Base-by-base conservation (phyloP, 2,797 vertebrate species). In the Pterois miles region DNA sequence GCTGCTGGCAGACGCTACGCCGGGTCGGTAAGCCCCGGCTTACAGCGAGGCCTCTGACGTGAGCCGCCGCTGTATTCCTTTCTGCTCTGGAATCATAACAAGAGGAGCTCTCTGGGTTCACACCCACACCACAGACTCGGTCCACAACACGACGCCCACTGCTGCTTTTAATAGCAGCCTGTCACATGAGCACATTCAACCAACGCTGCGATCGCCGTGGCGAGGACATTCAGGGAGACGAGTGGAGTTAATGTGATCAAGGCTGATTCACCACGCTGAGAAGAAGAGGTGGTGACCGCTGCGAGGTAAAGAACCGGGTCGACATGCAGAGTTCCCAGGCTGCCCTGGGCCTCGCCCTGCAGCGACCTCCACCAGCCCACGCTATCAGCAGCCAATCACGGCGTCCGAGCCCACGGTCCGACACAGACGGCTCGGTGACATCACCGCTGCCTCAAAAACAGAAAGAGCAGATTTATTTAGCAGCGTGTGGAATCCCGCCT, bases 61-160 rank as follows among this genome's bases (percentile, higher is more conserved):
- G 80, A 86, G 77, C 86, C 91, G 79, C 71, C 63, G 53, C 80
- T 78, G 58, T 75, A 69, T 71, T 91, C 74, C 81, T 86, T 86
- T 88, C 88, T 80, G 54, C 87, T 89, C 81, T 91, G 75, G 88
- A 89, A 80, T 90, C 89, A 93, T 91, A 91, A 93, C 90, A 93
- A 91, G 86, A 34, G 83, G 84, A 92, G 89, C 86, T 82, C 80
- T 82, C 69, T 27, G 83, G 88, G 88, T 92, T 92, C 62, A 86
- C 74, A 86, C 81, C 76, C 25, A 78, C 89, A 90, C 90, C 93
- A 87, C 93, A 91, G 64, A 88, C 91, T 72, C 82, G 52, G 82
- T 89, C 91, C 90, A 88, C 87, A 86, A 85, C 85, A 80, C 66
- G n/a, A 87, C 85, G 74, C 91, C 90, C 87, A 91, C 90, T 46